Evolutionary conservation across 2,888 invertebrate species (phyloP).

Genomic region (Drosophila ezoana): DNA sequence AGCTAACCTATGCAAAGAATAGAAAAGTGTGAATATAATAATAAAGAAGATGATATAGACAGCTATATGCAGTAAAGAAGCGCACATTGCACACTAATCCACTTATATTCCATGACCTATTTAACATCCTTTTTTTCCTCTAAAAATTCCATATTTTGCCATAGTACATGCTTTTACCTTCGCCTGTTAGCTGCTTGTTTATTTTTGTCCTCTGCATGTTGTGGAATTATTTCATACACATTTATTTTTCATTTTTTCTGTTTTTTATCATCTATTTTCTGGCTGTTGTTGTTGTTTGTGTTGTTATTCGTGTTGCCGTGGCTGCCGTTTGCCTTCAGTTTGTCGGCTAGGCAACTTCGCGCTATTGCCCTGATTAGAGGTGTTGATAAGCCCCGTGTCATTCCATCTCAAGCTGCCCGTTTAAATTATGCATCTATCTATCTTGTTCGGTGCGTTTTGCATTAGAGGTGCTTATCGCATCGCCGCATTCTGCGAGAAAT

Average conservation of each 20-base stretch:
- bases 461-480: slow-evolving; percentile 60
- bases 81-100: too few relatives aligned
- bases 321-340: slow-evolving; percentile 20
- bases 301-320: slow-evolving; percentile 18
- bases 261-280: slow-evolving; percentile 56
- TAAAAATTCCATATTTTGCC: slow-evolving; percentile 1
- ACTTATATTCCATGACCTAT: background rate
- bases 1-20: too few relatives aligned
- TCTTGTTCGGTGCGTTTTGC: slow-evolving; percentile 37
- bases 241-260: slow-evolving; percentile 47
- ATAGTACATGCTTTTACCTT: slow-evolving; percentile 38
- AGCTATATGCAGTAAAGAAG: too few relatives aligned
- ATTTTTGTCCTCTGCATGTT: slow-evolving; percentile 64
- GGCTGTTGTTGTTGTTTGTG: slow-evolving; percentile 30
- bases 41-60: too few relatives aligned
- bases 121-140: background rate
- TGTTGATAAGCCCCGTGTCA: slow-evolving; percentile 58
- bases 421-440: slow-evolving; percentile 65
- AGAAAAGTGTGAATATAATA: too few relatives aligned
- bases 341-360: slow-evolving; percentile 51
- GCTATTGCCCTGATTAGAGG: slow-evolving; percentile 65
- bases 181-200: slow-evolving; percentile 56
- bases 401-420: slow-evolving; percentile 33
- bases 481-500: slow-evolving; percentile 6
- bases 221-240: slow-evolving; percentile 72